These are phyloP conservation scores for Micrasema longulum DNA, from an alignment of 1,140 invertebrate genomes.

Conservation along the genomic window DNA sequence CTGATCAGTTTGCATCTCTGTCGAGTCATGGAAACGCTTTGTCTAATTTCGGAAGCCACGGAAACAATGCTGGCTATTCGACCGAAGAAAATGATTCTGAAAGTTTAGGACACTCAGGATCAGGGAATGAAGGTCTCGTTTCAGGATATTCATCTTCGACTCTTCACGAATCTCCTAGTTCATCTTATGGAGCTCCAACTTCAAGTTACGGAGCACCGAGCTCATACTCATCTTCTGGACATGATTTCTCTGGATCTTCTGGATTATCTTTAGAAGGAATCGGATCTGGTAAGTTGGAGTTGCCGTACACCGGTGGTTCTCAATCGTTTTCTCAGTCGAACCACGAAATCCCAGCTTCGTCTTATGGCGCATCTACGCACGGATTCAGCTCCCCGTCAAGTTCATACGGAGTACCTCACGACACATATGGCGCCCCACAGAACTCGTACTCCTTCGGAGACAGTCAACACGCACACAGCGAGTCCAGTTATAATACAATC, in stretches of 20 bases:
- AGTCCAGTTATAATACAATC: slow-evolving; percentile 49
- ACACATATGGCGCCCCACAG: slow-evolving; percentile 37
- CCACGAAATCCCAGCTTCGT: slow-evolving; percentile 27
- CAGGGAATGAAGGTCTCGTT: not conserved
- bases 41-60: slow-evolving; percentile 25
- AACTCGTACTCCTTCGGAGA: slow-evolving; percentile 43
- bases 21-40: slow-evolving; percentile 1
- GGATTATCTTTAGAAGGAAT: slow-evolving; percentile 40
- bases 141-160: slow-evolving; percentile 14
- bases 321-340: slow-evolving; percentile 7
- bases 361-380: slow-evolving; percentile 23
- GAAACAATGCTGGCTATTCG: slow-evolving; percentile 2
- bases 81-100: slow-evolving; percentile 28
- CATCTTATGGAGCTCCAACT: slow-evolving; percentile 17
- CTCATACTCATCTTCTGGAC: slow-evolving; percentile 26
- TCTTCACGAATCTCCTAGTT: slow-evolving; percentile 21
- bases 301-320: slow-evolving; percentile 12
- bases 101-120: not conserved
- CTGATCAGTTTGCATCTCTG: slow-evolving; percentile 12
- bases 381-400: slow-evolving; percentile 25
- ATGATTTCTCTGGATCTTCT: slow-evolving; percentile 37
- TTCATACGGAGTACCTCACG: slow-evolving; percentile 38
- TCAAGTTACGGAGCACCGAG: slow-evolving; percentile 31
- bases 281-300: slow-evolving; percentile 42
- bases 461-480: slow-evolving; percentile 36